Evolutionary conservation across 2,113 vertebrate species (phyloP), one percentile per base, ranked within the genome.

Genomic region (Alces alces): DNA sequence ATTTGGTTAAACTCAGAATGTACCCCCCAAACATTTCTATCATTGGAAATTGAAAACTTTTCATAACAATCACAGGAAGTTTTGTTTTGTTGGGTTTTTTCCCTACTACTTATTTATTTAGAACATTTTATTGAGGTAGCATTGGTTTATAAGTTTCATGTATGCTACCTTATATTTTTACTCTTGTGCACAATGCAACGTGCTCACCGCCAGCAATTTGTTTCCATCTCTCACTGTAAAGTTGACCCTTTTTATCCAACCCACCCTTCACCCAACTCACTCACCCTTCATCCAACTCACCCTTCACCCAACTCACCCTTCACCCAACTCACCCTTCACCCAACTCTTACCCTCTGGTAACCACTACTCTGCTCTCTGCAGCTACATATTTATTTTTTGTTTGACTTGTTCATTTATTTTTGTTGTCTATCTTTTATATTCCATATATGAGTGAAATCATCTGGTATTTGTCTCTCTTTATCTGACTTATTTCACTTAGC

Each of bases 61-160:
- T 76, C 90, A 78, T 28, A 60, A 86, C 91, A 97, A 90, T 96
- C 86, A 93, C 25, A 86, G 92, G 27, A 76, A 85, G 19, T 87
- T 93, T 96, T 55, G 21, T 83, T 83, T 15, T 82, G 79, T 54
- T 36, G 50, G 30, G 2, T 82, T 52, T n/a, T 16, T 55, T 25
- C 50, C 39, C 21, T 25, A 21, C 52, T n/a, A 33, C 12, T 54
- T 83, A 36, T n/a, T 52, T 80, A 82, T 82, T 83, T 36, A 15
- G 15, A 4, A 54, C 13, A 1, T 27, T 55, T 25, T 83, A 55
- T 27, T 55, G 50, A 54, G 33, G 50, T 54, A 54, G 50, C 50
- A 82, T 7, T 82, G 50, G 11, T 82, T n/a, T 54, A 54, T 36
- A 55, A 54, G 52, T 55, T 83, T 55, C 80, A 83, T 36, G 33